Conservation (phyloP, 2,797 vertebrate genomes). For the Capromys pilorides region DNA sequence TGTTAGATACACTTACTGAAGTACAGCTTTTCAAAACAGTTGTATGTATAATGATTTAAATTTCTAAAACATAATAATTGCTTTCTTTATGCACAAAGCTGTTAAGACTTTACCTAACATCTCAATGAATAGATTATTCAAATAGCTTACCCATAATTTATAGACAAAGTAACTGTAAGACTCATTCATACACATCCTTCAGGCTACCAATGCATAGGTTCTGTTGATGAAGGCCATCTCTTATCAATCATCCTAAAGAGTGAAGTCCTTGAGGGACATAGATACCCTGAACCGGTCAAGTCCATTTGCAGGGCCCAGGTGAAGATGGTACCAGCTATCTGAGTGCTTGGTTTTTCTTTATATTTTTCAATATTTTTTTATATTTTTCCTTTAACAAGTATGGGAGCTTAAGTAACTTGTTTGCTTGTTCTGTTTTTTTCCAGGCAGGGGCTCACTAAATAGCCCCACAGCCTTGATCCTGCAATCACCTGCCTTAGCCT, state of each 20-base stretch:
- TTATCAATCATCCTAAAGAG: slow-evolving; percentile 71
- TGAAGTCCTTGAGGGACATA: slow-evolving; percentile 64
- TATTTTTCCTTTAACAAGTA: background rate
- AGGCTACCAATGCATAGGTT: slow-evolving; percentile 29
- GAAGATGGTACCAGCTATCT: background rate
- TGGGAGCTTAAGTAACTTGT: background rate
- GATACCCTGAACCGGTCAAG: background rate
- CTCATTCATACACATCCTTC: slow-evolving; percentile 33
- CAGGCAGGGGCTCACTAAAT: background rate
- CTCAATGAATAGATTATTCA: background rate
- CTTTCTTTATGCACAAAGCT: background rate
- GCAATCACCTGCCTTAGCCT: background rate
- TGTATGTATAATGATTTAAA: background rate
- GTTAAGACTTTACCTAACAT: background rate
- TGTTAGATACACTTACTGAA: background rate
- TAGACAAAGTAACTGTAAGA: background rate
- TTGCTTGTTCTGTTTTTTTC: background rate
- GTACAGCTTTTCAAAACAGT: background rate
- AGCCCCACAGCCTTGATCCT: background rate
- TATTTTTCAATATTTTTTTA: background rate
- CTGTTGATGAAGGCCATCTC: slow-evolving; percentile 46
- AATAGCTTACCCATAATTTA: background rate
- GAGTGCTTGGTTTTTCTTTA: background rate
- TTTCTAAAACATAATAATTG: slow-evolving; percentile 4
- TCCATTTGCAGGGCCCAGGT: background rate